A percentile compares a stretch with the other conserved stretches of the same genome.
phyloP scores from a whole-genome alignment of 2,888 invertebrate genomes.

The Drymonia ruficornis region DNA sequence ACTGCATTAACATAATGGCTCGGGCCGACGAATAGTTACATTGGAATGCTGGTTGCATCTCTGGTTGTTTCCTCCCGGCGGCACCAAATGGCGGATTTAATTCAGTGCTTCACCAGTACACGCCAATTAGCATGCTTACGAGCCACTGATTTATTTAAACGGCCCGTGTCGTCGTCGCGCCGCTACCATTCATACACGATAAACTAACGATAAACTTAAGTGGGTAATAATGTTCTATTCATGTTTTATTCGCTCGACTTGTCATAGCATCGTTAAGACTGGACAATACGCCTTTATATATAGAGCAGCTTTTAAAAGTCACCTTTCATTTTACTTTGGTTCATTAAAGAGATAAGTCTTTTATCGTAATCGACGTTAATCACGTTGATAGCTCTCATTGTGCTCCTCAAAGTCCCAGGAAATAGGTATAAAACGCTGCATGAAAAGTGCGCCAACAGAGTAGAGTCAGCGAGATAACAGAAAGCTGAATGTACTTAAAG shows the following conservation, averaged over 20 bases:
- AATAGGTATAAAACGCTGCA: slow-evolving; percentile 19
- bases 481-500: slow-evolving; percentile 30
- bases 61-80: slow-evolving; percentile 42
- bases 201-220: background rate
- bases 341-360: background rate
- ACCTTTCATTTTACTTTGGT: background rate
- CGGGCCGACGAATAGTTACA: background rate
- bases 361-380: background rate
- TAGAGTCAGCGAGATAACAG: slow-evolving; percentile 30
- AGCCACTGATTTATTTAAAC: slow-evolving; percentile 30
- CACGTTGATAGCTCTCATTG: background rate
- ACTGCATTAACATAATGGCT: background rate
- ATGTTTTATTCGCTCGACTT: background rate
- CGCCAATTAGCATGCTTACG: slow-evolving; percentile 44
- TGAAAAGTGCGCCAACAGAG: slow-evolving; percentile 32
- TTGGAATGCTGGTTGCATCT: slow-evolving; percentile 6
- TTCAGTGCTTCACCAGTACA: slow-evolving; percentile 41
- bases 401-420: background rate
- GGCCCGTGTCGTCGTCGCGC: background rate
- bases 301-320: background rate
- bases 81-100: slow-evolving; percentile 47
- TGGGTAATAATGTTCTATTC: background rate
- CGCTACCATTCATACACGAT: background rate
- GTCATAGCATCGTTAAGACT: background rate
- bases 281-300: background rate